These are phyloP conservation scores for Molossus molossus DNA, from an alignment of 2,797 vertebrate genomes.

Conservation along the genomic window DNA sequence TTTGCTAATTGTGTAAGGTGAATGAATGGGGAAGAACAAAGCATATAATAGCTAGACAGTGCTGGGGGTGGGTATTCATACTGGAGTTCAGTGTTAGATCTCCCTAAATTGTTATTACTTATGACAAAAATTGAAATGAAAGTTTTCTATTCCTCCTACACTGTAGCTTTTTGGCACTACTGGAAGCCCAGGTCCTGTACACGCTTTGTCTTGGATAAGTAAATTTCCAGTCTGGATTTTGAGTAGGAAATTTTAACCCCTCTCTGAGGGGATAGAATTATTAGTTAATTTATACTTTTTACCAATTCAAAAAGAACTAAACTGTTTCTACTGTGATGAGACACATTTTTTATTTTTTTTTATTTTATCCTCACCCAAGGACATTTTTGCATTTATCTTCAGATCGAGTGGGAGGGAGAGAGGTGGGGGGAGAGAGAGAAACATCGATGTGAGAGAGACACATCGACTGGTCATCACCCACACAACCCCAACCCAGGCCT, in stretches of 20 bases:
- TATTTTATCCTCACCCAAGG: no score
- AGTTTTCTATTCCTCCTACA: neutral
- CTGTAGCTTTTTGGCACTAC: neutral
- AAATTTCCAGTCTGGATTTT: neutral
- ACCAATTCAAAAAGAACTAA: neutral
- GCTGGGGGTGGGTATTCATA: neutral
- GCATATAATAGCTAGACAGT: conserved; percentile 1
- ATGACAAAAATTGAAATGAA: conserved; percentile 20
- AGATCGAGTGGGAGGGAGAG: no score
- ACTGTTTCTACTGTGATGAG: neutral
- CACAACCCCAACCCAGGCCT: no score
- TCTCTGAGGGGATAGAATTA: neutral
- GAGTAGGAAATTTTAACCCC: neutral
- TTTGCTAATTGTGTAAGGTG: conserved; percentile 63
- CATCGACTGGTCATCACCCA: no score
- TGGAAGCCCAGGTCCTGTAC: neutral
- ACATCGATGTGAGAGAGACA: no score
- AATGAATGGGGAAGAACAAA: neutral
- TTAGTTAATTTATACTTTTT: conserved; percentile 16
- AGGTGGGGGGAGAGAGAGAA: no score
- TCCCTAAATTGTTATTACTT: conserved; percentile 26
- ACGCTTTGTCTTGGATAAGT: neutral
- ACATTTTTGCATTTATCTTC: no score
- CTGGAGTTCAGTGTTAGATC: neutral
- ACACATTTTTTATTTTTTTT: neutral